Base-by-base conservation (phyloP, 2,888 invertebrate species). In the Ophioninae sp. region DNA sequence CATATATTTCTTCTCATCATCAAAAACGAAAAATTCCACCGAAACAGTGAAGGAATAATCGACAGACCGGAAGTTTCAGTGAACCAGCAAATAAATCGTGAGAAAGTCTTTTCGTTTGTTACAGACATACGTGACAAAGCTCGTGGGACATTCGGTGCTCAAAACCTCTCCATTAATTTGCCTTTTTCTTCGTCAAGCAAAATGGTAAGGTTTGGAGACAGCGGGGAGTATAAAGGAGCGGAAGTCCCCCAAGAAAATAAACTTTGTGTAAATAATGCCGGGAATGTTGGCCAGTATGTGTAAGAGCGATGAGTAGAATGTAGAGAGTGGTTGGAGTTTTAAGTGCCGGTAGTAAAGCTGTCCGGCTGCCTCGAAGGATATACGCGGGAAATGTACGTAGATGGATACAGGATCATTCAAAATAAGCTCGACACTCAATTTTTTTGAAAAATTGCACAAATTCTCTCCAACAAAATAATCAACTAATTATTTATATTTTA, bases 161-260 rank as follows among this genome's bases (percentile, higher is more conserved):
- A 68, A 1, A 65, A 39, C 56, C 61, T 51, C 86, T 88, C 87
- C 87, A 90, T 88, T 88, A 89, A 90, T 90, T 87, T 88, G 86
- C 87, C 88, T 85, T 64, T 41, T 39, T 23, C 41, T 37, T 39
- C 39, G 17, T 51, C 17, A 17, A 51, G 51, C 1, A 51, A 51
- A 51, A 51, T 51, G 13, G 30, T 51, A 10, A 17, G 6, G 10
- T 13, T 17, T 5, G 51, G 51, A 13, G 17, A 17, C 13, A 51
- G 51, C 17, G 13, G 13, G 13, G 6, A 10, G 51, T n/a, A n/a
- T n/a, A n/a, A n/a, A 8, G 30, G 10, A 6, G 30, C 30, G 51
- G 68, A 51, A 79, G 22, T 22, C 72, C 37, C 44, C 76, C 68
- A 74, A 69, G 68, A 51, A 72, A 72, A 65, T 76, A 65, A 39